Percentiles rank a stretch among this genome's conserved stretches.
phyloP scores from a whole-genome alignment of 2,797 vertebrate genomes.

The Falco peregrinus region DNA sequence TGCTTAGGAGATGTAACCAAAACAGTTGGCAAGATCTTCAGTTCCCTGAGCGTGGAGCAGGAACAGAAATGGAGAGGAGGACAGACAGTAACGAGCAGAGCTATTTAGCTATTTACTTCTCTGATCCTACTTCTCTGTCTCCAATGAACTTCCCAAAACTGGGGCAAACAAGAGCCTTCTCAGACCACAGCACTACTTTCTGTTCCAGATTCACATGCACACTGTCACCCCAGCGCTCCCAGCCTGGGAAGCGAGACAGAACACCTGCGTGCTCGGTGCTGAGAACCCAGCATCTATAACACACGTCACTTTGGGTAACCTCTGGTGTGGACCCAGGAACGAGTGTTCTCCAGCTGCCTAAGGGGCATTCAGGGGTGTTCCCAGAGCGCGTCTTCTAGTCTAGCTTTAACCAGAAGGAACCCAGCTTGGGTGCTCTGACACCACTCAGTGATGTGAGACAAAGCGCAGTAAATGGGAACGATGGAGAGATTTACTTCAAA shows the following conservation, averaged over 20 bases:
- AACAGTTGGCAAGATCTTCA: not conserved
- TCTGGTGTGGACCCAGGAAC: not conserved
- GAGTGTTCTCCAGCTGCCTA: not conserved
- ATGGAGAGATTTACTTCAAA: not conserved
- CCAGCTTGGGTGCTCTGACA: not conserved
- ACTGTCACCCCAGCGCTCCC: not conserved
- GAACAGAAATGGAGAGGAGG: not conserved
- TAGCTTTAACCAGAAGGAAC: not conserved
- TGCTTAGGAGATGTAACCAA: not conserved
- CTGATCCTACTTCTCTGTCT: not conserved
- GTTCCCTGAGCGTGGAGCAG: not conserved
- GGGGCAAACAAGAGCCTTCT: not conserved
- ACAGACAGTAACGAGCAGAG: not conserved
- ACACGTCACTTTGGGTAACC: not conserved
- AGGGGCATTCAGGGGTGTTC: not conserved
- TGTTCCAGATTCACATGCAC: not conserved
- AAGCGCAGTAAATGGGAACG: not conserved
- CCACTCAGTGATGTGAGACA: not conserved
- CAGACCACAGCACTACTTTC: not conserved
- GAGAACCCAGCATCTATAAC: not conserved
- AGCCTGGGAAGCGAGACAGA: not conserved
- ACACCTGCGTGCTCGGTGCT: not conserved
- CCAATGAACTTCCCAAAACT: not conserved
- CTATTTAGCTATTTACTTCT: not conserved
- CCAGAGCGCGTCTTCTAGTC: not conserved